Evolutionary conservation across 2,797 vertebrate genomes (phyloP), one percentile per base, ranked within the genome.

Genomic region (Eidolon dupreanum): DNA sequence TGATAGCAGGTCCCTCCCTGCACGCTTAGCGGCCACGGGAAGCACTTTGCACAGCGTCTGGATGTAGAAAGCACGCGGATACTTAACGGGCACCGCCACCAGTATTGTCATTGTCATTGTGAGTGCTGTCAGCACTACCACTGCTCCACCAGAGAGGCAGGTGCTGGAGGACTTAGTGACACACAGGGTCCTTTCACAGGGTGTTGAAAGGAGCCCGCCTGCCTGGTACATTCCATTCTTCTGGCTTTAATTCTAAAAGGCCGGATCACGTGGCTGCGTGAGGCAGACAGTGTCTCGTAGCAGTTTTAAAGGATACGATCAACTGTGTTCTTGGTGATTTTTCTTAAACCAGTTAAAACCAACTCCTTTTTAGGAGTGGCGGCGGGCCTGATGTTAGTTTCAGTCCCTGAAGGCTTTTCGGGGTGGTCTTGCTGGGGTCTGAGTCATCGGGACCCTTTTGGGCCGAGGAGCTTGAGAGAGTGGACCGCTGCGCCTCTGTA

Each of bases 51-150:
- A 46, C 43, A 13, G 43, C 9, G 43, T 8, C 43, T 46, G 43
- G 43, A 5, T 43, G 43, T 12, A 31, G 77, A 36, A 20, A 7
- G 24, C 43, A 0, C 5, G 11, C 1, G 0, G 1, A 5, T 55
- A 2, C 24, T 57, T 8, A 13, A 13, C 8, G 4, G 49, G 19
- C 19, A 0, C 5, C 0, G 3, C 0, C 15, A 8, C n/a, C 3
- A 1, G 0, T n/a, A 2, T 41, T 5, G 3, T 61, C 5, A 0
- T n/a, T 1, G 1, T 31, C 7, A 2, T 2, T 1, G 0, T 28
- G 24, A 4, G 33, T 22, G 5, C 31, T 31, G 3, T 4, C 15
- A 0, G 8, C 5, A 5, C n/a, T 5, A 0, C 31, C 12, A 0
- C 17, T 26, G 66, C 70, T 31, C 38, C 2, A 0, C 17, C 33